phyloP scores from a whole-genome alignment of 2,888 invertebrate genomes.

The Tortricodes alternella region DNA sequence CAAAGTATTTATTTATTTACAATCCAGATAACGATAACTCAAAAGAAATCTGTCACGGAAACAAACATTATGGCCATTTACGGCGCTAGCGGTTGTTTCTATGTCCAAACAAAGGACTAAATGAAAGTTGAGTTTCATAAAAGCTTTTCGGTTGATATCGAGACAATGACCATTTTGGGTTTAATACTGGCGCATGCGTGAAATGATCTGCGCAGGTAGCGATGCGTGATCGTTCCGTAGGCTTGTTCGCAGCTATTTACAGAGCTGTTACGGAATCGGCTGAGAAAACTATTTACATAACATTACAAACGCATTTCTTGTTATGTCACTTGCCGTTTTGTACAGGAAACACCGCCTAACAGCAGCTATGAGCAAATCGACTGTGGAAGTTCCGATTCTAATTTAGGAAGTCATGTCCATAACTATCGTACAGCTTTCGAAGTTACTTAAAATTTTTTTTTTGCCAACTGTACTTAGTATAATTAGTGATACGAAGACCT shows the following conservation, averaged over 20 bases:
- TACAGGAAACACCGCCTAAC: conserved; percentile 17
- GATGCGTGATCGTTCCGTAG: conserved; percentile 70
- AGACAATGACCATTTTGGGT: conserved; percentile 24
- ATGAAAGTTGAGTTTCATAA: conserved; percentile 24
- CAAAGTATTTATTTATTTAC: conserved; percentile 7
- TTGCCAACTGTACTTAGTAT: too few species aligned
- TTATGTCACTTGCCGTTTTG: conserved; percentile 40
- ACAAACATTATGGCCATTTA: conserved; percentile 11
- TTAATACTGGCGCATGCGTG: conserved; percentile 18
- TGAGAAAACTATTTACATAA: conserved; percentile 68
- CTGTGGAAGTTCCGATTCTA: neutral
- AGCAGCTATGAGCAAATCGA: neutral
- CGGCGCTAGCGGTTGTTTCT: conserved; percentile 10
- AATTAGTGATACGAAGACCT: too few species aligned
- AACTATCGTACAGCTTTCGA: too few species aligned
- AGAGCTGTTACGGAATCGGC: conserved; percentile 62
- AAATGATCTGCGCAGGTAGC: conserved; percentile 43
- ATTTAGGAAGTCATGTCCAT: too few species aligned
- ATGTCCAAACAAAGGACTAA: conserved; percentile 18
- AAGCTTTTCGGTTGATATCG: conserved; percentile 10
- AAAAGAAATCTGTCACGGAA: neutral
- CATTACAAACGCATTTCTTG: conserved; percentile 45
- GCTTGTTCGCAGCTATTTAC: conserved; percentile 57
- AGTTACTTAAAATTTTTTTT: too few species aligned
- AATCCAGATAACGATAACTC: conserved; percentile 21